Evolutionary conservation across 2,113 vertebrate genomes (phyloP).

Genomic region (Lepidothrix coronata): DNA sequence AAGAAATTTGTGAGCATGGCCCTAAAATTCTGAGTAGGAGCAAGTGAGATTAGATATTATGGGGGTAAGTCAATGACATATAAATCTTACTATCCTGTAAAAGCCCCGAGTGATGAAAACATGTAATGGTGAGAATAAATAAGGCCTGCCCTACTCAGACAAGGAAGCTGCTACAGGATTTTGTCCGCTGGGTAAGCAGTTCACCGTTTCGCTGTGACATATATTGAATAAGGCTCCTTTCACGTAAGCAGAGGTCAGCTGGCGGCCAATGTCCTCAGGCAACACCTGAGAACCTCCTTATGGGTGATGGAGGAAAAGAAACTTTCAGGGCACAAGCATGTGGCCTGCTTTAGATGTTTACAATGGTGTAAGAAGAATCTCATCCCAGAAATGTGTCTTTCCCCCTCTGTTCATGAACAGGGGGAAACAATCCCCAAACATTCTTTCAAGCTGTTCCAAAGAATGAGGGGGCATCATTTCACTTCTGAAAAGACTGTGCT

Average conservation of each 20-base stretch:
- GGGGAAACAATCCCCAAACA: background rate
- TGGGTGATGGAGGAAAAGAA: background rate
- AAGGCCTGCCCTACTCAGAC: background rate
- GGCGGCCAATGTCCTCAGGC: background rate
- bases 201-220: background rate
- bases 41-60: background rate
- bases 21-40: background rate
- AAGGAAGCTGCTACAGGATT: background rate
- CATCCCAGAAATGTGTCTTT: background rate
- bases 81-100: background rate
- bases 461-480: background rate
- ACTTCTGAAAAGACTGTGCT: background rate
- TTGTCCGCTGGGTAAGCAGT: background rate
- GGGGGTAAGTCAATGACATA: background rate
- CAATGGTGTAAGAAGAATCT: background rate
- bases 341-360: background rate
- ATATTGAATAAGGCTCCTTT: background rate
- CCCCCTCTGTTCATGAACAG: background rate
- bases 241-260: background rate
- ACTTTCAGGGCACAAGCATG: background rate
- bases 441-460: background rate
- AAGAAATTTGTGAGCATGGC: background rate
- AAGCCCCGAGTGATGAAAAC: background rate
- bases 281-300: background rate
- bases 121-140: background rate